A percentile compares a stretch with the other conserved stretches of the same genome.
Conservation (phyloP, 2,113 vertebrate genomes). For the Ardeotis arabs region DNA sequence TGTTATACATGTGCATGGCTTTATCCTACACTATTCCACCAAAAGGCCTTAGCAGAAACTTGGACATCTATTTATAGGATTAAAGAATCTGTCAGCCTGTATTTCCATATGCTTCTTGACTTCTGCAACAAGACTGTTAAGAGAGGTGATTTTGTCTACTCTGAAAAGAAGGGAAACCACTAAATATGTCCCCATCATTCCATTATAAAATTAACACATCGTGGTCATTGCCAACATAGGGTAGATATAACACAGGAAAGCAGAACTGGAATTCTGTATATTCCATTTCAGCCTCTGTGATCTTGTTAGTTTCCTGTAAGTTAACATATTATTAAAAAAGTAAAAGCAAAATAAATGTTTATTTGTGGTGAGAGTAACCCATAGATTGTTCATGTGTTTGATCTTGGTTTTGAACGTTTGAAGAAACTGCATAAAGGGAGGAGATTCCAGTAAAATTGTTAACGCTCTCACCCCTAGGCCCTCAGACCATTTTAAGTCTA, state of each 20-base stretch:
- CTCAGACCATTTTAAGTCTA: background rate
- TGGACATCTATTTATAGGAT: background rate
- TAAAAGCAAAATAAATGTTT: background rate
- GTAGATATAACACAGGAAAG: background rate
- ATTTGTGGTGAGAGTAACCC: background rate
- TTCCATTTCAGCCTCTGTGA: background rate
- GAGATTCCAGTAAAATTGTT: background rate
- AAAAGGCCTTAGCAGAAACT: background rate
- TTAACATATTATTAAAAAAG: background rate
- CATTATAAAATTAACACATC: background rate
- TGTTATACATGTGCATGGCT: rapidly evolving
- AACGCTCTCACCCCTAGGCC: rapidly evolving
- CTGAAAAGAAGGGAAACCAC: background rate
- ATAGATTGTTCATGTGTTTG: background rate
- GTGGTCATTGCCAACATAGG: background rate
- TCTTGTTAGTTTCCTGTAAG: background rate
- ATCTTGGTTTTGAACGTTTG: background rate
- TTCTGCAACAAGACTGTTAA: background rate
- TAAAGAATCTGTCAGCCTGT: background rate
- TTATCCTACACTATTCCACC: background rate
- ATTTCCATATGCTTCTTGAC: background rate
- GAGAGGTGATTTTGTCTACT: background rate
- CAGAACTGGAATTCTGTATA: background rate
- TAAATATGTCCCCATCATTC: background rate
- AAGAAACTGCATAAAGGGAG: background rate